Conservation (phyloP, 2,888 invertebrate species). For the Schizotus pectinicornis region DNA sequence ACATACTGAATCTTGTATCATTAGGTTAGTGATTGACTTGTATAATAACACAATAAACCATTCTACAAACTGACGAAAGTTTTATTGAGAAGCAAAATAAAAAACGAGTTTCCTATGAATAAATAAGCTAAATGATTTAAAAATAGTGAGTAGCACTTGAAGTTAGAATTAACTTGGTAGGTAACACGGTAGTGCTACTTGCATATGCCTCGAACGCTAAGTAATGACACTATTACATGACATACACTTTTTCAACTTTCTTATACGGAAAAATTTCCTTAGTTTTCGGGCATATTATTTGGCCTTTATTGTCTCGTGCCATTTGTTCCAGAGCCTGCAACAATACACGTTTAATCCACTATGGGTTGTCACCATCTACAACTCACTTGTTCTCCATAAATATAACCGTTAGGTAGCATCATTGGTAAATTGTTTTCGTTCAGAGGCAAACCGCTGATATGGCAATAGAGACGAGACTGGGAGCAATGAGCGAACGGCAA, state of each 20-base stretch:
- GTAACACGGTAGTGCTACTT: constrained; percentile 7
- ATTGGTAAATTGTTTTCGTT: constrained; percentile 98
- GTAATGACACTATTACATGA: constrained; percentile 74
- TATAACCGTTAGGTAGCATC: constrained; percentile 98
- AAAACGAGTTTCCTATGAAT: no score
- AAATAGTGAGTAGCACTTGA: not conserved
- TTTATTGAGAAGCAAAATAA: no score
- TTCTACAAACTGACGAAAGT: no score
- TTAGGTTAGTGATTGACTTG: no score
- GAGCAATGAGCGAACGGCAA: constrained; percentile 96
- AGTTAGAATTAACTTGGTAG: not conserved
- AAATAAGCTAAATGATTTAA: no score
- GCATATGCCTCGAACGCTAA: constrained; percentile 7
- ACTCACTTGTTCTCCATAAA: constrained; percentile 88
- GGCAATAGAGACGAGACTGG: constrained; percentile 93
- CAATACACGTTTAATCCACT: constrained; percentile 19
- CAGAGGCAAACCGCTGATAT: constrained; percentile 86
- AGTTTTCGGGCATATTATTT: constrained; percentile 92
- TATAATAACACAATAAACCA: no score
- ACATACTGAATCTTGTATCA: no score
- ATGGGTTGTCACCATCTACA: not conserved
- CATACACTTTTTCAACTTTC: constrained; percentile 95
- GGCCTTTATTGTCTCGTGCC: constrained; percentile 89
- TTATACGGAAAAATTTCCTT: constrained; percentile 89
- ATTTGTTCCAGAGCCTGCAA: constrained; percentile 86